phyloP scores from a whole-genome alignment of 1,140 invertebrate species.

The Drosophila sp. region DNA sequence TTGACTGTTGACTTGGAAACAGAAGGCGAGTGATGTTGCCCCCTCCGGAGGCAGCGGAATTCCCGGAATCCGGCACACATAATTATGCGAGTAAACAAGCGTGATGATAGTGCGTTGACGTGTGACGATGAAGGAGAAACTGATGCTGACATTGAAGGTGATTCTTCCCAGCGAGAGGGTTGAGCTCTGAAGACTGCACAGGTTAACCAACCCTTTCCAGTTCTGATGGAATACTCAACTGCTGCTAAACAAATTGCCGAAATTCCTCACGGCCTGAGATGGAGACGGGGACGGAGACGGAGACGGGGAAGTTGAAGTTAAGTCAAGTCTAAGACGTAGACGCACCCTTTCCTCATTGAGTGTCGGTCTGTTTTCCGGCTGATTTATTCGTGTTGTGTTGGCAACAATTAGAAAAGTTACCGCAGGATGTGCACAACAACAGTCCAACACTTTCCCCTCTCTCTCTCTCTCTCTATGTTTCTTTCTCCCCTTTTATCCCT shows the following conservation, averaged over 20 bases:
- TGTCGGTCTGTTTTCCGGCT: constrained; percentile 58
- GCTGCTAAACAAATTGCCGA: constrained; percentile 71
- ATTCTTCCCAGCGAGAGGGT: constrained; percentile 54
- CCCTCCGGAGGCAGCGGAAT: constrained; percentile 30
- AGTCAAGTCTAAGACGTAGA: neutral
- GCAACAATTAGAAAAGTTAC: constrained; percentile 84
- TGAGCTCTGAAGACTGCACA: constrained; percentile 3
- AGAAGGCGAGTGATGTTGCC: neutral
- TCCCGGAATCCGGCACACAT: constrained; percentile 67
- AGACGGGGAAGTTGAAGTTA: neutral
- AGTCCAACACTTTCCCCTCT: constrained; percentile 19
- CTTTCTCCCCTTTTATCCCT: constrained; percentile 19
- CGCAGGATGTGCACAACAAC: constrained; percentile 67
- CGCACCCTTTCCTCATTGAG: constrained; percentile 27
- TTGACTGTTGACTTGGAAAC: constrained; percentile 3
- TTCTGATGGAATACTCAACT: constrained; percentile 55
- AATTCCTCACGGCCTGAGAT: constrained; percentile 47
- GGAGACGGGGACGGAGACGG: neutral
- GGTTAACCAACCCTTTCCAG: neutral
- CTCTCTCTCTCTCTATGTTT: constrained; percentile 4
- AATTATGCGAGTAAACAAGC: constrained; percentile 83
- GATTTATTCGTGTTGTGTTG: constrained; percentile 82
- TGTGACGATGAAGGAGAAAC: constrained; percentile 56
- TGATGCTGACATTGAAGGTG: constrained; percentile 26
- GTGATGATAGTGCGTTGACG: constrained; percentile 79